Conservation (phyloP, 2,888 invertebrate species). For the Alloplasta piceator region DNA sequence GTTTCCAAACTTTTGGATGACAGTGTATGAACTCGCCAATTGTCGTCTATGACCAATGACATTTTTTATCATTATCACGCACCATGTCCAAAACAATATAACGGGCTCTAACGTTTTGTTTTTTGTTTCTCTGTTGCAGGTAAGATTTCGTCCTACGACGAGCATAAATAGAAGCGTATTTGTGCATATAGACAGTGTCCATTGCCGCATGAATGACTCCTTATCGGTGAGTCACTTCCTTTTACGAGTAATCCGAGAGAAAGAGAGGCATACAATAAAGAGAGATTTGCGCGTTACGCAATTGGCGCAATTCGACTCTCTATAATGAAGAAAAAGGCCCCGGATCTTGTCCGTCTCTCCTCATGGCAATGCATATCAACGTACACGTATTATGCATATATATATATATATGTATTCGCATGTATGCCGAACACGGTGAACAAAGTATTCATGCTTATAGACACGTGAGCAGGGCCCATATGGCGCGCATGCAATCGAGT, state of each 20-base stretch:
- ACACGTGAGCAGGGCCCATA: conserved; percentile 34
- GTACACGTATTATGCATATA: conserved; percentile 11
- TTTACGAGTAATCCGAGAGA: conserved; percentile 64
- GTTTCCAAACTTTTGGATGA: no score
- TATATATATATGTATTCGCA: conserved; percentile 24
- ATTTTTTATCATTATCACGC: conserved; percentile 1
- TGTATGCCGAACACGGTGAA: conserved; percentile 47
- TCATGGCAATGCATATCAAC: conserved; percentile 2
- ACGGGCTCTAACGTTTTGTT: conserved; percentile 50
- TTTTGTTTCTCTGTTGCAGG: conserved; percentile 59
- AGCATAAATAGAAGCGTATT: conserved; percentile 6
- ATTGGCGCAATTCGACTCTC: conserved; percentile 53
- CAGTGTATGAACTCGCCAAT: background rate
- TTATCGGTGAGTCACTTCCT: conserved; percentile 68
- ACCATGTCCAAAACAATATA: background rate
- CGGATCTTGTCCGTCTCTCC: conserved; percentile 51
- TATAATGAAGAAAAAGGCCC: conserved; percentile 51
- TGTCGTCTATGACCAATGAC: background rate
- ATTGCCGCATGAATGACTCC: conserved; percentile 63
- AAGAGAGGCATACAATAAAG: conserved; percentile 35
- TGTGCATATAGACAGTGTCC: conserved; percentile 30
- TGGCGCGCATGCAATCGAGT: conserved; percentile 49
- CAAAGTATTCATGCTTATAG: conserved; percentile 37
- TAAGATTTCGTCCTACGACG: conserved; percentile 40
- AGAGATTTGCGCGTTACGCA: conserved; percentile 60